Evolutionary conservation across 1,140 invertebrate species (phyloP).

Genomic region (Chrysoperla carnea): DNA sequence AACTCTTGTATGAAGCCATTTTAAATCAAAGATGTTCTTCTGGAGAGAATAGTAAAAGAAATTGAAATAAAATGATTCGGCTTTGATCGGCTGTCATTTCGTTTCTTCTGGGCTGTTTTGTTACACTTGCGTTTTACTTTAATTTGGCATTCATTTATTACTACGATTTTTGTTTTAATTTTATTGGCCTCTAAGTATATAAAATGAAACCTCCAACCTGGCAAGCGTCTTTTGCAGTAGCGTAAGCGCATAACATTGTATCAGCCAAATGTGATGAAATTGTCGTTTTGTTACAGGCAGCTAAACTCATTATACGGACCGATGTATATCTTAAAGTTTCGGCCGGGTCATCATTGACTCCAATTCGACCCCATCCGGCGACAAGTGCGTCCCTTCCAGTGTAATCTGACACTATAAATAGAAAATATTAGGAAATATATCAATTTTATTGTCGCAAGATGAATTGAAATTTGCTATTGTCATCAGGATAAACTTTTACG

Average conservation of each 20-base stretch:
- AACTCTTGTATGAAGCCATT: too few relatives aligned
- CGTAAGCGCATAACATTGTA: constrained; percentile 32
- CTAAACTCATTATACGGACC: constrained; percentile 24
- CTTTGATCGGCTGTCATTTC: too few relatives aligned
- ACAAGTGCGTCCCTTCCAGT: constrained; percentile 28
- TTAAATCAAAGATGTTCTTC: too few relatives aligned
- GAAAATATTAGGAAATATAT: too few relatives aligned
- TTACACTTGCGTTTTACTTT: too few relatives aligned
- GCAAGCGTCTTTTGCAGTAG: constrained; percentile 34
- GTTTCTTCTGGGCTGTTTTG: too few relatives aligned
- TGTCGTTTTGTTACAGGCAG: constrained; percentile 22
- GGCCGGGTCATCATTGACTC: constrained; percentile 25
- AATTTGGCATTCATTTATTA: too few relatives aligned
- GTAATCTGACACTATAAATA: constrained; percentile 20
- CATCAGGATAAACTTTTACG: background rate
- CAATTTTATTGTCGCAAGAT: background rate
- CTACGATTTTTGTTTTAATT: constrained; percentile 5
- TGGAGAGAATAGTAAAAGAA: too few relatives aligned
- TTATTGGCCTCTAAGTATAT: constrained; percentile 7
- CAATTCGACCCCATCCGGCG: constrained; percentile 42
- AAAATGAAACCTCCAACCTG: too few relatives aligned
- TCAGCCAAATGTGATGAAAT: constrained; percentile 23
- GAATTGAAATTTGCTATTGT: background rate
- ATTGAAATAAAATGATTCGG: too few relatives aligned
- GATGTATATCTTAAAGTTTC: constrained; percentile 30